Evolutionary conservation across 2,113 vertebrate genomes (phyloP), one percentile per base, ranked within the genome.

Genomic region (Calyptommatus sinebrachiatus): DNA sequence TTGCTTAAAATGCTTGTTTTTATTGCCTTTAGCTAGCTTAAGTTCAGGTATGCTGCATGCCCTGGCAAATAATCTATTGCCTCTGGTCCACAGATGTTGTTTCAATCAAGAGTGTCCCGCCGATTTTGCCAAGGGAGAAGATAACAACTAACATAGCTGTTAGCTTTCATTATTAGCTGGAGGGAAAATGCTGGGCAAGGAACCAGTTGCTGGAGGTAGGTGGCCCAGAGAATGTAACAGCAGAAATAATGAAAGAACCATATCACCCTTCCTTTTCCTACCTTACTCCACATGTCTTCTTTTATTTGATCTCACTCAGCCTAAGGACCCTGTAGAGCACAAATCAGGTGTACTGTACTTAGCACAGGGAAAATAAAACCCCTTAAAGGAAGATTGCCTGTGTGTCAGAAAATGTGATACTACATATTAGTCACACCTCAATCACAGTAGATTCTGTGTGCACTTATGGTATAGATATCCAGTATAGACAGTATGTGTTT

Each of bases 61-160:
- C 1, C 21, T 61, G 29, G 81, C 65, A 69, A 75, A 61, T 63
- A 86, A 85, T 79, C 18, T 2, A 71, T 12, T 62, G 5, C 2
- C 4, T 70, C 62, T 76, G 12, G 10, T 78, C 57, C 65, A 76
- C 35, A 85, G 85, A 66, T 81, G 18, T 8, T 78, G 2, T 6
- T 22, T 70, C 61, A 35, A 82, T 18, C 9, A 46, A 10, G 21
- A 74, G 21, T 28, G 35, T 18, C 35, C 48, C 35, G 29, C 3
- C 77, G 77, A 7, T 14, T 87, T 81, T 71, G 50, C 46, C n/a
- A 76, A 90, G 80, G 79, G 83, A 48, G 72, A 66, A 75, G 24
- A 46, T 20, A 69, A 26, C 8, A 71, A 74, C 11, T 0, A 62
- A 78, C 24, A 71, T n/a, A 86, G n/a, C 26, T 85, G 77, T 20